phyloP scores from a whole-genome alignment of 2,113 vertebrate species.

The Notothenia rossii region DNA sequence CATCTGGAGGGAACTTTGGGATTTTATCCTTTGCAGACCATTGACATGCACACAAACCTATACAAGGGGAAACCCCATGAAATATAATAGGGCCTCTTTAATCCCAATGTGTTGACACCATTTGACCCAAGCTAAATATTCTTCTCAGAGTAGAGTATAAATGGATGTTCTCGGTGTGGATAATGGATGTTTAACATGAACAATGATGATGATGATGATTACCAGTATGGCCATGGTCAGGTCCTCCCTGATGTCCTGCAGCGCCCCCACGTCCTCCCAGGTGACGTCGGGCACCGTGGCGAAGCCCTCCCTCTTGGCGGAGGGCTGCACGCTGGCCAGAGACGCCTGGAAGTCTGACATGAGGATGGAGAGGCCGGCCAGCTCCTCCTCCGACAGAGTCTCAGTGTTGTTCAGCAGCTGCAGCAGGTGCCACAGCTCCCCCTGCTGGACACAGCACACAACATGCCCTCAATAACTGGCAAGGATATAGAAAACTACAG shows the following conservation, averaged over 20 bases:
- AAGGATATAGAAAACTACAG: background rate
- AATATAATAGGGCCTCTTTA: too few relatives aligned
- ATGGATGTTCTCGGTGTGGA: background rate
- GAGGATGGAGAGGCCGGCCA: constrained; percentile 89
- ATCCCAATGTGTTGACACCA: too few relatives aligned
- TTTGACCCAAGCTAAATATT: too few relatives aligned
- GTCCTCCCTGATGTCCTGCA: constrained; percentile 93
- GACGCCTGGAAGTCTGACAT: constrained; percentile 92
- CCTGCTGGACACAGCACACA: constrained; percentile 70
- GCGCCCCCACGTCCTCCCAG: constrained; percentile 94
- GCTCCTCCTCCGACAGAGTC: constrained; percentile 86
- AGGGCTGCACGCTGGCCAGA: constrained; percentile 91
- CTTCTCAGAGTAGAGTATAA: too few relatives aligned
- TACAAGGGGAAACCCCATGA: too few relatives aligned
- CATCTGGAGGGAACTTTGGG: too few relatives aligned
- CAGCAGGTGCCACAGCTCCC: constrained; percentile 87
- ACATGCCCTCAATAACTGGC: background rate
- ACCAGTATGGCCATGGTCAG: constrained; percentile 98
- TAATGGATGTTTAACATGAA: too few relatives aligned
- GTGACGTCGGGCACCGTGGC: constrained; percentile 96
- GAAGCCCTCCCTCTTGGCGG: constrained; percentile 97
- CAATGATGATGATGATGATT: constrained; percentile 30
- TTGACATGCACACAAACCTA: too few relatives aligned
- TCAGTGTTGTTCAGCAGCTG: constrained; percentile 85
- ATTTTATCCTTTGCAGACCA: too few relatives aligned